phyloP scores from a whole-genome alignment of 1,140 invertebrate species.

The Caenorhabditis remanei region DNA sequence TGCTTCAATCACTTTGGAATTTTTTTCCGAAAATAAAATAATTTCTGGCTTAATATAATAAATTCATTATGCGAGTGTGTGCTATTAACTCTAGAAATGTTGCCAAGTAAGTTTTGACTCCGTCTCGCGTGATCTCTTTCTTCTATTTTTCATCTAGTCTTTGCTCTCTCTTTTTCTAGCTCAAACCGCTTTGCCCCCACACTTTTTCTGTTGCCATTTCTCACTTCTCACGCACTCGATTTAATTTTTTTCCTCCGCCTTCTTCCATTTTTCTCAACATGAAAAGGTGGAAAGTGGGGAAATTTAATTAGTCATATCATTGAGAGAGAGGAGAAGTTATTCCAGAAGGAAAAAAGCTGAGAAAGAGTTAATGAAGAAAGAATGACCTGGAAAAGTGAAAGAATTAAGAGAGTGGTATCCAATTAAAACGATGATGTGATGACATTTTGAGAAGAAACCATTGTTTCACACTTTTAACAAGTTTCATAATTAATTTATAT shows the following conservation, averaged over 20 bases:
- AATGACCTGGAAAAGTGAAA: neutral
- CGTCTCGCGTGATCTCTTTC: constrained; percentile 6
- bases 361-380: constrained; percentile 3
- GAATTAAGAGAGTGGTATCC: neutral
- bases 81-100: constrained; percentile 9
- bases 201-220: neutral
- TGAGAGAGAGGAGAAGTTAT: neutral
- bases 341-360: neutral
- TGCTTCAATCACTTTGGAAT: too few species aligned
- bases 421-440: neutral
- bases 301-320: constrained; percentile 38
- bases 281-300: neutral
- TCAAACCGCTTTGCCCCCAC: neutral
- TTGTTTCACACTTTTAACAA: neutral
- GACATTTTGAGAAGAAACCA: neutral
- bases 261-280: neutral
- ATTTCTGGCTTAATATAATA: too few species aligned
- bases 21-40: too few species aligned
- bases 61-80: neutral
- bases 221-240: constrained; percentile 42
- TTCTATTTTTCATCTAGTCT: neutral
- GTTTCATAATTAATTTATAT: neutral
- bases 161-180: constrained; percentile 14
- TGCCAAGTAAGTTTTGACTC: neutral
- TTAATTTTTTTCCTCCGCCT: neutral